Conservation (phyloP, 2,888 invertebrate genomes). For the Cantharis rustica region DNA sequence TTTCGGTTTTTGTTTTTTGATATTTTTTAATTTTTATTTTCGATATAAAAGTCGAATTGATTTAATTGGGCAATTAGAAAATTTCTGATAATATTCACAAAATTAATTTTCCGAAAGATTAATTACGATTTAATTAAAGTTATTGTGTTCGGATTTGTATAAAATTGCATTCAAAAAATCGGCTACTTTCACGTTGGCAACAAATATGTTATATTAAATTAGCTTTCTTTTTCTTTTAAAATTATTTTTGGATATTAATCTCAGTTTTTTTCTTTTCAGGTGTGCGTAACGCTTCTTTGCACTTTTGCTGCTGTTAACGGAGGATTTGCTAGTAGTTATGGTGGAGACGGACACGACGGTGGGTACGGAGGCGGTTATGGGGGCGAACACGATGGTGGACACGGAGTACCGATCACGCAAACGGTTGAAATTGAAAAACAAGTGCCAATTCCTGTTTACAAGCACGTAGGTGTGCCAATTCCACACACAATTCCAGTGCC, state of each 20-base stretch:
- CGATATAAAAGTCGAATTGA: background rate
- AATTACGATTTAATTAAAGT: background rate
- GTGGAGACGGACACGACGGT: conserved; percentile 36
- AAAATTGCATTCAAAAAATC: background rate
- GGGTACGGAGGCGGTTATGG: conserved; percentile 24
- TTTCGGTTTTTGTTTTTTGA: background rate
- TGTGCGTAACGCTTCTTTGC: conserved; percentile 48
- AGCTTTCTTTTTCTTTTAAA: background rate
- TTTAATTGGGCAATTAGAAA: background rate
- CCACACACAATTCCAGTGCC: conserved; percentile 63
- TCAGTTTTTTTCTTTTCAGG: conserved; percentile 41
- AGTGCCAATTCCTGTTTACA: conserved; percentile 61
- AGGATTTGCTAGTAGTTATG: conserved; percentile 43
- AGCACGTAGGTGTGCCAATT: conserved; percentile 58
- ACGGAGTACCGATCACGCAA: conserved; percentile 62
- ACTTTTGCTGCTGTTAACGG: conserved; percentile 49
- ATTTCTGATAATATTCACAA: background rate
- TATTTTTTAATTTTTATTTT: too few relatives aligned
- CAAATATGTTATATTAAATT: background rate
- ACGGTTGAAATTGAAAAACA: conserved; percentile 73
- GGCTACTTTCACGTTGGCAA: conserved; percentile 12
- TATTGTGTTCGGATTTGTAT: background rate
- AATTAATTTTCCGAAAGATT: background rate
- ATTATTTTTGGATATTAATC: background rate
- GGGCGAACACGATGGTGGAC: conserved; percentile 28